Conservation (phyloP, 2,113 vertebrate species). For the Cheirogaleus medius region DNA sequence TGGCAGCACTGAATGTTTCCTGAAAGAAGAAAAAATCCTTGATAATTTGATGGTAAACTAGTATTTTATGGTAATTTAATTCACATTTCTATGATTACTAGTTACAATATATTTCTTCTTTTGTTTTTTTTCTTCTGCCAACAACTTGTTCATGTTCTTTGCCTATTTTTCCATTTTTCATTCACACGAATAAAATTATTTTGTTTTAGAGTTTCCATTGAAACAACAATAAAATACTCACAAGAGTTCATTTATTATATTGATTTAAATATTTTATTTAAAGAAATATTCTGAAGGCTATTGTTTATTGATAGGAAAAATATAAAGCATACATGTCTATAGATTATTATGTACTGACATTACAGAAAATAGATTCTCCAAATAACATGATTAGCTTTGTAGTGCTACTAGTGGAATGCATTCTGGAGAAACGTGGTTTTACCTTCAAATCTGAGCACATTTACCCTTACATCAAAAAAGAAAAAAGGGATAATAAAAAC, state of each 20-base stretch:
- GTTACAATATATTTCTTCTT: neutral
- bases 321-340: conserved; percentile 42
- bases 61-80: neutral
- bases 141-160: neutral
- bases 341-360: conserved; percentile 47
- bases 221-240: conserved; percentile 38
- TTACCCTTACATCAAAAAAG: conserved; percentile 13
- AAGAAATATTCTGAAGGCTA: conserved; percentile 54
- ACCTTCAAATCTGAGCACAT: conserved; percentile 30
- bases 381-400: conserved; percentile 39
- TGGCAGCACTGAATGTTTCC: neutral
- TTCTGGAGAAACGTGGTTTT: conserved; percentile 12
- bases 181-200: neutral
- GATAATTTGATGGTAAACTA: neutral
- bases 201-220: neutral
- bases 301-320: conserved; percentile 53
- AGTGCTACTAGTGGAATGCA: neutral
- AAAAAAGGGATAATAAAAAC: conserved; percentile 41
- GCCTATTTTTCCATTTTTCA: neutral
- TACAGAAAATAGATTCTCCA: conserved; percentile 17
- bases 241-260: neutral
- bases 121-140: neutral
- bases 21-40: conserved; percentile 12
- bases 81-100: neutral
- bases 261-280: conserved; percentile 63